A percentile compares a stretch with the other conserved stretches of the same genome.
phyloP scores from a whole-genome alignment of 2,113 vertebrate species.

The Stegostoma tigrinum region DNA sequence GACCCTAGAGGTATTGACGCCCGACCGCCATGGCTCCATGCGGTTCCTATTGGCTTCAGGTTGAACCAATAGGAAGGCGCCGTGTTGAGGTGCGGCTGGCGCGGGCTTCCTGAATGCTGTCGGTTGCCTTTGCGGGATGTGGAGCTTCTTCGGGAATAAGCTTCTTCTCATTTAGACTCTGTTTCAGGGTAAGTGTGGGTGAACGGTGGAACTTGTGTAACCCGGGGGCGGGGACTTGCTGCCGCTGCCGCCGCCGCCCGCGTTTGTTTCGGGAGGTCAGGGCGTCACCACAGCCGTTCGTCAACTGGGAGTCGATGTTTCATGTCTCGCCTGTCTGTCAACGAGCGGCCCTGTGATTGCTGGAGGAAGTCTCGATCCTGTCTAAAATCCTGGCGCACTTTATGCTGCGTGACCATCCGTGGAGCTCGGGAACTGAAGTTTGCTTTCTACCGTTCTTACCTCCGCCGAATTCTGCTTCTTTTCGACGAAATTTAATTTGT shows the following conservation, averaged over 20 bases:
- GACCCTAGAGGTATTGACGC: background rate
- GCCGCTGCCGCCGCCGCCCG: background rate
- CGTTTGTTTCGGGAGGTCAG: too few relatives aligned
- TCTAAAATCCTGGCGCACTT: background rate
- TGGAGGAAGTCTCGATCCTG: background rate
- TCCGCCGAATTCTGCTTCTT: background rate
- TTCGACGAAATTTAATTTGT: background rate
- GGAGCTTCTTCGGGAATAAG: background rate
- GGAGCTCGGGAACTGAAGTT: background rate
- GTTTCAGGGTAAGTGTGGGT: background rate
- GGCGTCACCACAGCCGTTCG: too few relatives aligned
- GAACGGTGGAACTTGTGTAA: background rate
- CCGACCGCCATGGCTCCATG: background rate
- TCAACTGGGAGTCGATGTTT: too few relatives aligned
- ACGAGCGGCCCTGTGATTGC: background rate
- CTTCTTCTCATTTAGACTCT: background rate
- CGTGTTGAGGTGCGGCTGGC: background rate
- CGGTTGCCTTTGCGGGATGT: background rate
- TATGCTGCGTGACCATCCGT: background rate
- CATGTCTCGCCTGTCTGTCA: background rate
- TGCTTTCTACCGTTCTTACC: background rate
- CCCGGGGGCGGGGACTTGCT: background rate
- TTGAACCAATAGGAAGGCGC: background rate
- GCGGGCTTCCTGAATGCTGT: background rate
- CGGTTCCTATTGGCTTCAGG: background rate